Conservation (phyloP, 2,888 invertebrate species). For the Calameuta pallipes region DNA sequence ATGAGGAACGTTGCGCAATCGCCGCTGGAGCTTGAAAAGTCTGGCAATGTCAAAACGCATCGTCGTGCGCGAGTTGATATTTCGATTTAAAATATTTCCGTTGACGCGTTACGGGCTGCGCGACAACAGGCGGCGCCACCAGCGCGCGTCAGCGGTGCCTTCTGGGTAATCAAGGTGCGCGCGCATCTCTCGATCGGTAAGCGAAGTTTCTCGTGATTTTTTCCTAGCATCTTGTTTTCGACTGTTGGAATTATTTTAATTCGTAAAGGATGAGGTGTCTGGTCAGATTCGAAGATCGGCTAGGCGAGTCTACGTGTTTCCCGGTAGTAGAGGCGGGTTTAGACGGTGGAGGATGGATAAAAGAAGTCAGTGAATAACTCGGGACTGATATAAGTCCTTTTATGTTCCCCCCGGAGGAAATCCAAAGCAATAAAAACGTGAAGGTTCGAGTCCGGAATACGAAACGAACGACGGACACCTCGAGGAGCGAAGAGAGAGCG, state of each 20-base stretch:
- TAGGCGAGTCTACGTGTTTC: not conserved
- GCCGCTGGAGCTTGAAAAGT: not conserved
- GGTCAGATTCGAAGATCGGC: not conserved
- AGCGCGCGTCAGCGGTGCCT: not conserved
- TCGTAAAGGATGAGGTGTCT: not conserved
- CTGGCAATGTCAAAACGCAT: too few relatives aligned
- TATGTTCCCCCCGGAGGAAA: not conserved
- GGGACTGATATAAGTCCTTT: not conserved
- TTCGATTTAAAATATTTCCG: too few relatives aligned
- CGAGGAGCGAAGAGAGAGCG: not conserved
- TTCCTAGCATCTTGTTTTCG: too few relatives aligned
- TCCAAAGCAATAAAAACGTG: not conserved
- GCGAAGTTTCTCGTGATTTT: too few relatives aligned
- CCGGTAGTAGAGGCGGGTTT: not conserved
- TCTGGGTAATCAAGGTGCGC: too few relatives aligned
- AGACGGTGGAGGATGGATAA: not conserved
- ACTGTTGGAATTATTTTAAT: not conserved
- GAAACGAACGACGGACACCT: not conserved
- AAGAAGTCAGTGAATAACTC: not conserved
- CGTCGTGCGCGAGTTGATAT: too few relatives aligned
- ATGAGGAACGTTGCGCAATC: not conserved
- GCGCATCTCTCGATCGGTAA: not conserved
- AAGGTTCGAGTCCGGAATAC: not conserved
- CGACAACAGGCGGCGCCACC: not conserved
- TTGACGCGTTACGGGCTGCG: too few relatives aligned